phyloP scores from a whole-genome alignment of 2,888 invertebrate genomes.

The Oscheius onirici region DNA sequence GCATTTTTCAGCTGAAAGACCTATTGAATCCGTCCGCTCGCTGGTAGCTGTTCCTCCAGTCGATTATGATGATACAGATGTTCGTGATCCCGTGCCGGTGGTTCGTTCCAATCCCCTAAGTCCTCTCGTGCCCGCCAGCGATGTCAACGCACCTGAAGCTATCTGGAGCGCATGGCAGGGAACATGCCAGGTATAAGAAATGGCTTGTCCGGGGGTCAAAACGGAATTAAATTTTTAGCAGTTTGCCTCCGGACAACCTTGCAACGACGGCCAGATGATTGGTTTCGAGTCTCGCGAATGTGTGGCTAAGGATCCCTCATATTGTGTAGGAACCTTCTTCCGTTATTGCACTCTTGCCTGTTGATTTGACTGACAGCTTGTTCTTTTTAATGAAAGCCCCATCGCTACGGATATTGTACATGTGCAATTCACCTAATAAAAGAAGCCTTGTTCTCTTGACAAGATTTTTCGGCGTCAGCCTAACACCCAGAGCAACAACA shows the following conservation, averaged over 20 bases:
- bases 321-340: conserved; percentile 71
- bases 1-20: conserved; percentile 8
- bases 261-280: conserved; percentile 67
- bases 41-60: conserved; percentile 17
- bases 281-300: conserved; percentile 71
- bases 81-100: conserved; percentile 25
- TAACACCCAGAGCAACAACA: neutral
- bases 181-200: conserved; percentile 57
- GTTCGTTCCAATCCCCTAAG: neutral
- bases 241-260: conserved; percentile 69
- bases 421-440: conserved; percentile 11
- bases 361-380: conserved; percentile 28
- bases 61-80: conserved; percentile 21
- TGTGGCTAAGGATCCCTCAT: conserved; percentile 67
- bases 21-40: conserved; percentile 29
- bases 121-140: conserved; percentile 8
- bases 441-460: neutral
- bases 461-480: neutral
- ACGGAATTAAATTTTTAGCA: conserved; percentile 49
- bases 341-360: conserved; percentile 64
- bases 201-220: neutral
- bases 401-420: conserved; percentile 21
- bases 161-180: conserved; percentile 69
- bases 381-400: conserved; percentile 11
- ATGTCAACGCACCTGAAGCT: conserved; percentile 39